Percentiles rank a stretch among this genome's conserved stretches.
phyloP scores from a whole-genome alignment of 37 sponge, comb jelly and placozoan species.

The Axinella damicornis region DNA sequence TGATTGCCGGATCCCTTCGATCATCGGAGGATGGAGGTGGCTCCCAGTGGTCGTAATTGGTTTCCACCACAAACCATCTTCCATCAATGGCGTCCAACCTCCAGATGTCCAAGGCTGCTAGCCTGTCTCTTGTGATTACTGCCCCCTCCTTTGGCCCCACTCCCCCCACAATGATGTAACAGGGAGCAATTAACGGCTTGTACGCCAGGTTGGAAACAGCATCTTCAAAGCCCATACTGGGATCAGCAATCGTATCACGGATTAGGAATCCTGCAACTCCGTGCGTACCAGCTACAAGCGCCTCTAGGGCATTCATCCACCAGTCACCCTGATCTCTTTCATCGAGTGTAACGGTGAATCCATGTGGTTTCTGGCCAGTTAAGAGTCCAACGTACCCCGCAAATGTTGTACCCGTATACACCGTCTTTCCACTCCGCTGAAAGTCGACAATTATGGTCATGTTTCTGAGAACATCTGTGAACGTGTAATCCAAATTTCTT shows the following conservation, averaged over 20 bases:
- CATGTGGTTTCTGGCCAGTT: slow-evolving; percentile 78
- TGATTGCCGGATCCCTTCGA: slow-evolving; percentile 87
- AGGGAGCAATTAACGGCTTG: slow-evolving; percentile 82
- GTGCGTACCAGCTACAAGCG: slow-evolving; percentile 34
- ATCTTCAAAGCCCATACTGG: slow-evolving; percentile 31
- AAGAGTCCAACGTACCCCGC: slow-evolving; percentile 89
- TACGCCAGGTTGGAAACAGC: slow-evolving; percentile 69
- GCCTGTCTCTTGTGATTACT: slow-evolving; percentile 88
- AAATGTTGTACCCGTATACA: slow-evolving; percentile 83
- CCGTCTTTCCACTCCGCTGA: slow-evolving; percentile 66
- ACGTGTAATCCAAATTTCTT: slow-evolving; percentile 90
- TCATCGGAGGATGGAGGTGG: slow-evolving; percentile 86
- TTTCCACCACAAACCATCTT: slow-evolving; percentile 92
- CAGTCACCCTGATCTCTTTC: slow-evolving; percentile 75
- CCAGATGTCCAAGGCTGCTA: slow-evolving; percentile 66
- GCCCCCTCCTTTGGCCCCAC: slow-evolving; percentile 75
- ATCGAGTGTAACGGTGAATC: slow-evolving; percentile 83
- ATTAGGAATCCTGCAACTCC: slow-evolving; percentile 52
- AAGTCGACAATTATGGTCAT: slow-evolving; percentile 83
- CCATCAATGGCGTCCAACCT: slow-evolving; percentile 49
- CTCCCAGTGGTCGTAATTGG: slow-evolving; percentile 95
- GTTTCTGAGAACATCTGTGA: slow-evolving; percentile 59
- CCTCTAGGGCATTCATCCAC: slow-evolving; percentile 78
- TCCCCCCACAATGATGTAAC: slow-evolving; percentile 90
- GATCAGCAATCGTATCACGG: slow-evolving; percentile 55